Percentiles rank a stretch among this genome's conserved stretches.
Evolutionary conservation across 1,140 invertebrate species (phyloP).

Genomic region (Phthorimaea operculella): DNA sequence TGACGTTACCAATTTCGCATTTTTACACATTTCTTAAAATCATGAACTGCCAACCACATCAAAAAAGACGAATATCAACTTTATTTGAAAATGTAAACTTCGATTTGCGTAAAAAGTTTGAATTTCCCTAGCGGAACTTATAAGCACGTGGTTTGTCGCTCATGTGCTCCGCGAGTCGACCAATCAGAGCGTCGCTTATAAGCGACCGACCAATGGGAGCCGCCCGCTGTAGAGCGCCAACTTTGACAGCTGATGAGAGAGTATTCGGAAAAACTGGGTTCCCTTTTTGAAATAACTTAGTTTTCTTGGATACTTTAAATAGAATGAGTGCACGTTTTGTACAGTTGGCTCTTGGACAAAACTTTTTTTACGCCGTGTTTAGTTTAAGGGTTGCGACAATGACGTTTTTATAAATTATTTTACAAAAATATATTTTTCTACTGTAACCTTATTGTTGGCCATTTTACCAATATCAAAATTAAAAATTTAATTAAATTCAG

Average conservation of each 20-base stretch:
- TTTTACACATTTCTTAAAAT: not conserved
- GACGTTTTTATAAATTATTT: too few species aligned
- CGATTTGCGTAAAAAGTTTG: constrained; percentile 36
- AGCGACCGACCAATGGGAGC: constrained; percentile 54
- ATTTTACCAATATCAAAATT: too few species aligned
- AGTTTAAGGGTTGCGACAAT: too few species aligned
- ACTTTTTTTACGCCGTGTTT: too few species aligned
- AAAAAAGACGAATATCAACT: not conserved
- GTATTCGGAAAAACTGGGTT: constrained; percentile 15
- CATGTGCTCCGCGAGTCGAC: constrained; percentile 39
- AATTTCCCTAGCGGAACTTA: constrained; percentile 47
- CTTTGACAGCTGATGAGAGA: constrained; percentile 56
- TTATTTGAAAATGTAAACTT: not conserved
- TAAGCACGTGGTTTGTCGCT: constrained; percentile 60
- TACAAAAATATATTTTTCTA: too few species aligned
- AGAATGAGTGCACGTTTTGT: too few species aligned
- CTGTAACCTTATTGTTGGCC: too few species aligned
- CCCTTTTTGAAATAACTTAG: not conserved
- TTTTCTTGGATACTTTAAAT: too few species aligned
- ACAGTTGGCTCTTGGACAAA: too few species aligned
- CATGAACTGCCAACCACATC: not conserved
- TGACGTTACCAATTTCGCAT: not conserved
- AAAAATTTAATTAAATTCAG: too few species aligned
- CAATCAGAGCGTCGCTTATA: constrained; percentile 59
- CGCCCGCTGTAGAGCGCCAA: constrained; percentile 47